These are phyloP conservation scores for Sturnus vulgaris DNA, from an alignment of 2,113 vertebrate species.

Conservation along the genomic window DNA sequence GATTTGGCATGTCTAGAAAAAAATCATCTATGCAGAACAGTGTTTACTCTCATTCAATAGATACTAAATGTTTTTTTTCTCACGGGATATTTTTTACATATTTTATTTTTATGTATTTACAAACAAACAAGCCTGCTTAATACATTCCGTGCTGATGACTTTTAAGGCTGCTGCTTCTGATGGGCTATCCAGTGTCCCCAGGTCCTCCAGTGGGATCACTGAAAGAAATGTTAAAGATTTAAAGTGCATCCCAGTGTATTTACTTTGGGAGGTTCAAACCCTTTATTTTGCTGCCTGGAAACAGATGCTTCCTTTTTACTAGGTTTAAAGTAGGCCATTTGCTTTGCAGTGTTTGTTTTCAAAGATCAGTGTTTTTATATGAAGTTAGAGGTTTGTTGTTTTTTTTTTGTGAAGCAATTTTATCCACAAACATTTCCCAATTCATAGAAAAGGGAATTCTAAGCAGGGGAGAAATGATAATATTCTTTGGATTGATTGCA, in stretches of 20 bases:
- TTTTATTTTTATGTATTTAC: constrained; percentile 18
- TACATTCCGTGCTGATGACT: not conserved
- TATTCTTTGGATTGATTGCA: not conserved
- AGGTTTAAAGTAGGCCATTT: not conserved
- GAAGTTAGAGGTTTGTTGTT: not conserved
- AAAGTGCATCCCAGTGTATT: not conserved
- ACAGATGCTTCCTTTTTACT: not conserved
- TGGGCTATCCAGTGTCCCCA: not conserved
- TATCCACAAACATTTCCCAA: not conserved
- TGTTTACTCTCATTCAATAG: not conserved
- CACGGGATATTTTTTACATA: not conserved
- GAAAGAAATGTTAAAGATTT: not conserved
- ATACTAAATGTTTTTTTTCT: not conserved
- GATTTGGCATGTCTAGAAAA: not conserved
- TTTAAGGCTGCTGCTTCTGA: constrained; percentile 29
- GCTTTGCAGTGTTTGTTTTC: not conserved
- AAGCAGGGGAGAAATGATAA: not conserved
- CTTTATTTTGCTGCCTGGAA: constrained; percentile 14
- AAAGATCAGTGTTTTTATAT: not conserved
- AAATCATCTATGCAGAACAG: not conserved
- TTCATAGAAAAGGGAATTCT: not conserved
- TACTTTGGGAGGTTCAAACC: not conserved
- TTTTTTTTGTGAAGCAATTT: not conserved
- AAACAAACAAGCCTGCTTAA: not conserved
- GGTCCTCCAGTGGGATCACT: not conserved